Percentiles rank a stretch among this genome's conserved stretches.
phyloP scores from a whole-genome alignment of 2,888 invertebrate genomes.

The Liodrosophila aerea region DNA sequence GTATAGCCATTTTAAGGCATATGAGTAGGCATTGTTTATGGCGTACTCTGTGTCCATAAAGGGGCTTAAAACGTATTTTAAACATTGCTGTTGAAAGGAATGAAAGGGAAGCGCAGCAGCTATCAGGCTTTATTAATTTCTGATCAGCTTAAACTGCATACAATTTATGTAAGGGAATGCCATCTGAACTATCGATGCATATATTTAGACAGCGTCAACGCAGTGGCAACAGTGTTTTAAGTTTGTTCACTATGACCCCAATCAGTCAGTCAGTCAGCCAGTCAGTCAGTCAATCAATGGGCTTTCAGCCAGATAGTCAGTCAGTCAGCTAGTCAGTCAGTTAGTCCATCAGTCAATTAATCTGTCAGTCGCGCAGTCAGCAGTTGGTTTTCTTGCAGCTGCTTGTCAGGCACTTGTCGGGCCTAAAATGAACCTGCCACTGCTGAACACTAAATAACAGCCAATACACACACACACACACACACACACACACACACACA shows the following conservation, averaged over 20 bases:
- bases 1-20: conserved; percentile 4
- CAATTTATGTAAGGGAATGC: no score
- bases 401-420: conserved; percentile 11
- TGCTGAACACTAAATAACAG: neutral
- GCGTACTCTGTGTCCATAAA: neutral
- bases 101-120: no score
- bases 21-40: neutral
- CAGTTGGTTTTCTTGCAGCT: neutral
- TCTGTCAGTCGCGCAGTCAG: conserved; percentile 1
- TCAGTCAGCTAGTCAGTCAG: neutral
- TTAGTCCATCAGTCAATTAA: conserved; percentile 2
- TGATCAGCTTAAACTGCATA: neutral
- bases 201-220: no score
- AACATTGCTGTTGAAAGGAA: neutral
- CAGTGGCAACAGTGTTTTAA: neutral
- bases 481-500: conserved; percentile 2
- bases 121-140: no score
- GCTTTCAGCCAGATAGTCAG: neutral
- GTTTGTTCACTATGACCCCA: neutral
- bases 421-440: conserved; percentile 2
- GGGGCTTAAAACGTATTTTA: conserved; percentile 3
- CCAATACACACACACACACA: neutral
- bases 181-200: no score
- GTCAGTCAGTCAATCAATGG: neutral
- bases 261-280: neutral